Evolutionary conservation across 2,888 invertebrate genomes (phyloP).

Genomic region (Achlya flavicornis): DNA sequence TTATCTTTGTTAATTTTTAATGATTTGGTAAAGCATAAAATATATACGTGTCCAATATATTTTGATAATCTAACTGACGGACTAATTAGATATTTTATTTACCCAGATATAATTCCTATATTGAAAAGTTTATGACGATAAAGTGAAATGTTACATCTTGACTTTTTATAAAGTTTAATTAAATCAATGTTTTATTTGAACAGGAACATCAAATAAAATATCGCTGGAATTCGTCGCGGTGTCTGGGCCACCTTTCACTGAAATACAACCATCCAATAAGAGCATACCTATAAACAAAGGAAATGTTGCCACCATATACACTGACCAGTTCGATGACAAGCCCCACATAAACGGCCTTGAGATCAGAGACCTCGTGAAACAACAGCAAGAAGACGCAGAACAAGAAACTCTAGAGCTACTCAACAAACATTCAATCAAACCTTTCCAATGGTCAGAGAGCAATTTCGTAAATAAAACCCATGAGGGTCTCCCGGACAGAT

Average conservation of each 20-base stretch:
- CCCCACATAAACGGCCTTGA: constrained; percentile 65
- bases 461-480: constrained; percentile 86
- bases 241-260: constrained; percentile 71
- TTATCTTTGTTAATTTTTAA: too few species aligned
- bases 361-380: constrained; percentile 67
- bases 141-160: too few species aligned
- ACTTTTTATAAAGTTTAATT: too few species aligned
- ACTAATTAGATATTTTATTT: too few species aligned
- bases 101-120: too few species aligned
- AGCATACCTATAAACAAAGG: constrained; percentile 63
- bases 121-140: too few species aligned
- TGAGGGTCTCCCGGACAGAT: constrained; percentile 89
- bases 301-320: constrained; percentile 70
- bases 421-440: constrained; percentile 67
- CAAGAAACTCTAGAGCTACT: constrained; percentile 62
- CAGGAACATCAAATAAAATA: constrained; percentile 42
- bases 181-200: not conserved
- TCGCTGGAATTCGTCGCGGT: constrained; percentile 61
- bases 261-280: constrained; percentile 47
- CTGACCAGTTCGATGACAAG: constrained; percentile 70
- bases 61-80: too few species aligned
- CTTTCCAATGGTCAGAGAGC: constrained; percentile 91
- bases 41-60: too few species aligned
- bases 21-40: not conserved
- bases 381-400: constrained; percentile 65